These are phyloP conservation scores for Doryteuthis pealeii DNA, from an alignment of 1,140 invertebrate species.

Conservation along the genomic window DNA sequence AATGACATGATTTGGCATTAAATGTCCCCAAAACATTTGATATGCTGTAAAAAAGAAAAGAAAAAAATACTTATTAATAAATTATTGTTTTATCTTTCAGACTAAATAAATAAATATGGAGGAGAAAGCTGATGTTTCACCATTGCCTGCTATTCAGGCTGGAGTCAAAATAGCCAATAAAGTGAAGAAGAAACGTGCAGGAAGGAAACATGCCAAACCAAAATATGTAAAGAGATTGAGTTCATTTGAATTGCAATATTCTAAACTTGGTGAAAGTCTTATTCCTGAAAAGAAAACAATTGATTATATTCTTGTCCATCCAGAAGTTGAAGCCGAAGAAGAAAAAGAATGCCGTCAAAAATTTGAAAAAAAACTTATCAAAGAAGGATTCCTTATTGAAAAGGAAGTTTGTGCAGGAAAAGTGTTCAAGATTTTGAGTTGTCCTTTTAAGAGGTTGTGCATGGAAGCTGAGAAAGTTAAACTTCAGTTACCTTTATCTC, in stretches of 20 bases:
- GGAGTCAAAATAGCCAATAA: not conserved
- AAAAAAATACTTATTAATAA: too few species aligned
- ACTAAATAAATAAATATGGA: too few species aligned
- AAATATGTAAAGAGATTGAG: constrained; percentile 11
- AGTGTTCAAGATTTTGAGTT: constrained; percentile 51
- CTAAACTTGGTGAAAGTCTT: constrained; percentile 20
- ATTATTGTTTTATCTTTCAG: too few species aligned
- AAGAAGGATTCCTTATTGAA: constrained; percentile 36
- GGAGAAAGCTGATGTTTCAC: too few species aligned
- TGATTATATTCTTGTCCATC: constrained; percentile 48
- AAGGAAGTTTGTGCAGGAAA: constrained; percentile 41
- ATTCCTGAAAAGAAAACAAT: constrained; percentile 44
- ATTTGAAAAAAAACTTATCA: constrained; percentile 16
- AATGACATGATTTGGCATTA: too few species aligned
- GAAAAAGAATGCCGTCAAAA: constrained; percentile 21
- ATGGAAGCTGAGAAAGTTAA: constrained; percentile 54
- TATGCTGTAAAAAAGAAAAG: too few species aligned
- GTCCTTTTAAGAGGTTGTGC: constrained; percentile 52
- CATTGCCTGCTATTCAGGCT: not conserved
- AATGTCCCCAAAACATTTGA: too few species aligned
- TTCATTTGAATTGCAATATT: constrained; percentile 23
- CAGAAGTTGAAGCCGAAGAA: constrained; percentile 18
- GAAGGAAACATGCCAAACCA: not conserved
- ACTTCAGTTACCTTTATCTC: constrained; percentile 55
- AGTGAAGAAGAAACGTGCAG: constrained; percentile 12